A percentile compares a stretch with the other conserved stretches of the same genome.
Evolutionary conservation across 1,140 invertebrate species (phyloP).

Genomic region (Bicyclus anynana): DNA sequence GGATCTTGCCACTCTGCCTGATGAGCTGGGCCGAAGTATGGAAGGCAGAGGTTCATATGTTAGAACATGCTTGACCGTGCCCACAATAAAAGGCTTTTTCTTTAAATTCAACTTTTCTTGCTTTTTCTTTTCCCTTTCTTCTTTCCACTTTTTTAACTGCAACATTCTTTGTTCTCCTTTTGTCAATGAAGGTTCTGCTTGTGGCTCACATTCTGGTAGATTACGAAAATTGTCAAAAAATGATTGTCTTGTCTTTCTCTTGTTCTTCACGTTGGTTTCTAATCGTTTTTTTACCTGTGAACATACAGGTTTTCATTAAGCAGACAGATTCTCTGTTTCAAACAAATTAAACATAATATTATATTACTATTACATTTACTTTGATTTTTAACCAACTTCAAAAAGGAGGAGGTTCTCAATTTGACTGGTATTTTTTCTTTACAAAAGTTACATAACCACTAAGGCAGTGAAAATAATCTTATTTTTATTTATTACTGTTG

Average conservation of each 20-base stretch:
- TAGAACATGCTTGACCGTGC: slow-evolving; percentile 35
- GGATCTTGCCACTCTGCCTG: slow-evolving; percentile 57
- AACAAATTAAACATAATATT: background rate
- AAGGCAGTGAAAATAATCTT: too few species aligned
- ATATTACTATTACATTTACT: too few species aligned
- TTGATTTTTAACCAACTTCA: too few species aligned
- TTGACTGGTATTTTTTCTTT: too few species aligned
- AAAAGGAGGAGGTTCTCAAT: too few species aligned
- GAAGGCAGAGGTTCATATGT: slow-evolving; percentile 51
- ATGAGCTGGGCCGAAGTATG: slow-evolving; percentile 44
- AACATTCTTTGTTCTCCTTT: slow-evolving; percentile 48
- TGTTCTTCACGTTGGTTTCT: slow-evolving; percentile 39
- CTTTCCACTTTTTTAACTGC: slow-evolving; percentile 62
- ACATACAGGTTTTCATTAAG: too few species aligned
- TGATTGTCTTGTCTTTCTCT: slow-evolving; percentile 43
- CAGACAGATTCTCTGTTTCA: too few species aligned
- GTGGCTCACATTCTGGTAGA: slow-evolving; percentile 36
- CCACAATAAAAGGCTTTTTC: slow-evolving; percentile 59
- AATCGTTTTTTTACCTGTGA: slow-evolving; percentile 56
- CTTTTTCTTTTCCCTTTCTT: slow-evolving; percentile 56
- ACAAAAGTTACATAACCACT: too few species aligned
- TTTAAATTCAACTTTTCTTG: slow-evolving; percentile 49
- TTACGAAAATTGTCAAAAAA: slow-evolving; percentile 54
- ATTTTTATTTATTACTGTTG: too few species aligned
- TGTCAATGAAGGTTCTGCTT: background rate